Conservation (phyloP, 2,113 vertebrate genomes). For the Parus major region DNA sequence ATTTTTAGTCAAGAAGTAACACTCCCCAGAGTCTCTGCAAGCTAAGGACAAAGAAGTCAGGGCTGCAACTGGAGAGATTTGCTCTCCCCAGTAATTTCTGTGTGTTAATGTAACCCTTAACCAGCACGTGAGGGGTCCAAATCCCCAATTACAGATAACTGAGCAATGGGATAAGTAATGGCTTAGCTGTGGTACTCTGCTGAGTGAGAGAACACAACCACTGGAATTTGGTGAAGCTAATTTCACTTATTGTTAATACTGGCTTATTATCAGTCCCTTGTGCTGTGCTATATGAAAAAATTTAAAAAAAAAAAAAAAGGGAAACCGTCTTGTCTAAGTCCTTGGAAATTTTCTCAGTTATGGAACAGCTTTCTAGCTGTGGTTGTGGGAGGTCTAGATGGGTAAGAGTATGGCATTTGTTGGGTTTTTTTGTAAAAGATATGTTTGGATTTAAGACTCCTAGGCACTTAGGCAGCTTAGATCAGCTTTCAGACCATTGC, state of each 20-base stretch:
- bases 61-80: background rate
- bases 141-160: background rate
- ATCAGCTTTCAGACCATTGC: background rate
- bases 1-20: background rate
- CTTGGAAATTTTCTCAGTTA: background rate
- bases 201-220: background rate
- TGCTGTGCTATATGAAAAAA: background rate
- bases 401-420: background rate
- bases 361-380: background rate
- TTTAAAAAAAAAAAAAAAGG: background rate
- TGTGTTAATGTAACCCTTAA: background rate
- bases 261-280: background rate
- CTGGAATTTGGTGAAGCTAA: background rate
- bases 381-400: background rate
- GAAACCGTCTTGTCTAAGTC: background rate
- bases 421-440: background rate
- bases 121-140: rapidly evolving
- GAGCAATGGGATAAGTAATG: background rate
- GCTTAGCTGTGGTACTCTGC: background rate
- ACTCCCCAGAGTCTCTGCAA: background rate
- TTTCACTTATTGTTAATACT: background rate
- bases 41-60: background rate
- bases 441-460: background rate
- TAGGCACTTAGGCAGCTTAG: background rate
- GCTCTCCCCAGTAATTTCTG: background rate